Evolutionary conservation across 2,888 invertebrate species (phyloP).

Genomic region (Boloria euphrosyne): DNA sequence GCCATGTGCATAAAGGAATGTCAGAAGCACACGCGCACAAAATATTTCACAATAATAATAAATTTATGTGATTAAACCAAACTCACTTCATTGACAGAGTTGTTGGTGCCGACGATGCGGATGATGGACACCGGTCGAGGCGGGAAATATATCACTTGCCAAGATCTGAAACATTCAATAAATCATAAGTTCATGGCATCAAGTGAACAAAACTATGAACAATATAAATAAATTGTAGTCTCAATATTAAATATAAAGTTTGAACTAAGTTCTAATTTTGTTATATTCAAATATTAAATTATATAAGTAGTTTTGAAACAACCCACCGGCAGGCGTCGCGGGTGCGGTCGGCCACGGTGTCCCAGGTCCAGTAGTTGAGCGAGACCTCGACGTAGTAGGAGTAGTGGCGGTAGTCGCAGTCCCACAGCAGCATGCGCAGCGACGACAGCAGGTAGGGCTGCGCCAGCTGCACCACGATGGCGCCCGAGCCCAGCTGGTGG

Average conservation of each 20-base stretch:
- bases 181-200: no score
- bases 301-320: no score
- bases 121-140: constrained; percentile 95
- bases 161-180: constrained; percentile 83
- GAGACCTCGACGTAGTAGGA: constrained; percentile 98
- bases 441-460: constrained; percentile 97
- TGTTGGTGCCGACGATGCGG: constrained; percentile 96
- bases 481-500: constrained; percentile 96
- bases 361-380: constrained; percentile 95
- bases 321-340: constrained; percentile 87
- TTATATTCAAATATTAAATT: no score
- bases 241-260: no score
- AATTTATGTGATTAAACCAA: neutral
- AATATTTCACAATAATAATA: neutral
- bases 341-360: constrained; percentile 93
- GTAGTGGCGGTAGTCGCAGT: constrained; percentile 97
- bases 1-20: no score
- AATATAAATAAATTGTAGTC: no score
- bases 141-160: constrained; percentile 95
- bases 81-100: constrained; percentile 96
- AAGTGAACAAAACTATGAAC: no score
- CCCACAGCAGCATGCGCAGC: constrained; percentile 97
- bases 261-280: no score
- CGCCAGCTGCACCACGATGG: constrained; percentile 96
- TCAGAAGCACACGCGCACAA: no score